Conservation (phyloP, 2,888 invertebrate species). For the Sesamia inferens region DNA sequence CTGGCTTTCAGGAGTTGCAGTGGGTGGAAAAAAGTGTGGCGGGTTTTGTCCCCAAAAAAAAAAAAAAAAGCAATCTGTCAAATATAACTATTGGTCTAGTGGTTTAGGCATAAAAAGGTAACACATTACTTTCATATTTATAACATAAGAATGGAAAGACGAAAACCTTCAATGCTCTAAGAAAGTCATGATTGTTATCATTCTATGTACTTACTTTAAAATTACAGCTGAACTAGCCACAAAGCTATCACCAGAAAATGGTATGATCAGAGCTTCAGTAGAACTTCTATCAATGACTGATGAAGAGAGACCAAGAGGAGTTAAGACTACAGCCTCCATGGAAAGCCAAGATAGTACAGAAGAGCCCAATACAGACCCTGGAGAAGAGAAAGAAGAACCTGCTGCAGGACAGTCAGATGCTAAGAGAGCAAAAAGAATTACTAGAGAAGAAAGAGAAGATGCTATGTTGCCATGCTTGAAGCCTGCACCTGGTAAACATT, state of each 20-base stretch:
- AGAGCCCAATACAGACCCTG: constrained; percentile 61
- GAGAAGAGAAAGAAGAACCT: constrained; percentile 73
- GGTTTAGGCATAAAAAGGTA: neutral
- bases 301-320: constrained; percentile 92
- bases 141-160: neutral
- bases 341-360: constrained; percentile 67
- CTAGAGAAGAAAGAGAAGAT: constrained; percentile 91
- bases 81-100: too few relatives aligned
- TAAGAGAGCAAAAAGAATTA: constrained; percentile 82
- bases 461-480: constrained; percentile 95
- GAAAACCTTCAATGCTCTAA: too few relatives aligned
- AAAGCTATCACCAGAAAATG: constrained; percentile 92
- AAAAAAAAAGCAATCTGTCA: too few relatives aligned
- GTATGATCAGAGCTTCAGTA: constrained; percentile 94
- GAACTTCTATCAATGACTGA: constrained; percentile 94
- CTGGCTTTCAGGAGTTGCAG: too few relatives aligned
- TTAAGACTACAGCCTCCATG: constrained; percentile 71
- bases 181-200: neutral
- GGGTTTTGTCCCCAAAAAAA: too few relatives aligned
- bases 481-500: constrained; percentile 90
- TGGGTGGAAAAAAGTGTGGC: too few relatives aligned
- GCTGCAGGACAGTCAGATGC: constrained; percentile 82
- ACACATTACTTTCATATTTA: neutral
- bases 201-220: neutral
- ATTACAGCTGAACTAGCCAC: constrained; percentile 88